Conservation (phyloP, 2,888 invertebrate genomes). For the Phrixothrix hirtus region DNA sequence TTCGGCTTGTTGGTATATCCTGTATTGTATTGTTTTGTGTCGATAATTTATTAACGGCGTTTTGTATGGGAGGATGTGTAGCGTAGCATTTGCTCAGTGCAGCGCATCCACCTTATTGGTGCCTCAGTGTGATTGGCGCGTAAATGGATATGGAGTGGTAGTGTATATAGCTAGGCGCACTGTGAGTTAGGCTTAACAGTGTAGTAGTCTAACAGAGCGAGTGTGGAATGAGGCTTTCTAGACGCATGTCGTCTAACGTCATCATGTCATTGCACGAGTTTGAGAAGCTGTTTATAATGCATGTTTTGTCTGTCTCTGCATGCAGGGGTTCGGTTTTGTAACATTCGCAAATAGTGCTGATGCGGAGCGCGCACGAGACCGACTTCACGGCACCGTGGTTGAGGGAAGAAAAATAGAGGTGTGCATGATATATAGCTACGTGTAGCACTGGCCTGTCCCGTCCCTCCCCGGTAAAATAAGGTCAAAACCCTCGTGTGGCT, state of each 20-base stretch:
- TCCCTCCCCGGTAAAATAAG: constrained; percentile 58
- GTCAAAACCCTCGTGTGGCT: constrained; percentile 58
- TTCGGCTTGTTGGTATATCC: constrained; percentile 32
- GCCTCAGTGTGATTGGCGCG: constrained; percentile 37
- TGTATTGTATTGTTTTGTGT: constrained; percentile 31
- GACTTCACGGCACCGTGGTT: constrained; percentile 99
- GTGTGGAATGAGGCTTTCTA: constrained; percentile 56
- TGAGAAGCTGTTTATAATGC: constrained; percentile 84
- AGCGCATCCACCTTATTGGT: constrained; percentile 27
- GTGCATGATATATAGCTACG: constrained; percentile 82
- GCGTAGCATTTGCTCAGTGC: constrained; percentile 21
- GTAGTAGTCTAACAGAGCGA: constrained; percentile 52
- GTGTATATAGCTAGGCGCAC: constrained; percentile 51
- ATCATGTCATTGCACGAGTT: constrained; percentile 72
- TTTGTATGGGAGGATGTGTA: constrained; percentile 29
- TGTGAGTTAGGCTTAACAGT: constrained; percentile 45
- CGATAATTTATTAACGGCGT: constrained; percentile 27
- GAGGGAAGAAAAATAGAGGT: constrained; percentile 99
- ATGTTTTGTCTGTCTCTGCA: constrained; percentile 94
- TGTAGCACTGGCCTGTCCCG: constrained; percentile 63
- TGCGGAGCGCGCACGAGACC: constrained; percentile 99
- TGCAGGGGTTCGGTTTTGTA: constrained; percentile 99
- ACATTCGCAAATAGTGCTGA: constrained; percentile 99
- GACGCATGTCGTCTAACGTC: constrained; percentile 59
- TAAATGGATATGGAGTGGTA: constrained; percentile 50